Percentiles rank a stretch among this genome's conserved stretches.
These are phyloP conservation scores for Pantelozetes paolii DNA, from an alignment of 2,888 invertebrate species.

Conservation along the genomic window DNA sequence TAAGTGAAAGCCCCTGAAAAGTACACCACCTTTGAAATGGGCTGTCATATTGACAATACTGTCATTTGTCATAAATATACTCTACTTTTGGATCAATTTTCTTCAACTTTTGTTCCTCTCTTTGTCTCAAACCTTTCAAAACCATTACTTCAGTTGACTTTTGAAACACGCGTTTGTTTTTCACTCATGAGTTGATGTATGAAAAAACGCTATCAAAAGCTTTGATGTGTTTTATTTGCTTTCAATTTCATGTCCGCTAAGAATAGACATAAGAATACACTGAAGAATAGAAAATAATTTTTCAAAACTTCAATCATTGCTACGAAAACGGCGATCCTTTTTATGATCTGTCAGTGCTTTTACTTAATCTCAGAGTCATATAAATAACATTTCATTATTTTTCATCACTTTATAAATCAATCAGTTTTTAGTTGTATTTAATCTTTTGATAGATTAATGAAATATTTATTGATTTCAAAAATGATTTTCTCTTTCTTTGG, in stretches of 20 bases:
- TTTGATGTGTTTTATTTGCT: not conserved
- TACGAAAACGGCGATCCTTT: not conserved
- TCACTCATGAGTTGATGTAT: not conserved
- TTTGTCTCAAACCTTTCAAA: not conserved
- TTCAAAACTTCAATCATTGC: slow-evolving; percentile 15
- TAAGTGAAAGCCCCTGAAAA: not conserved
- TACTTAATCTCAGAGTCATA: not conserved
- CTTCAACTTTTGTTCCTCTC: not conserved
- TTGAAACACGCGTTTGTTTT: no score
- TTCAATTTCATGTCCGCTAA: not conserved
- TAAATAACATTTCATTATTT: not conserved
- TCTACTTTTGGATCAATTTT: not conserved
- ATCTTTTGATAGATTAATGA: not conserved
- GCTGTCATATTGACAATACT: not conserved
- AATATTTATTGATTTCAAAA: no score
- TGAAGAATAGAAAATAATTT: not conserved
- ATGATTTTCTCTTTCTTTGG: no score
- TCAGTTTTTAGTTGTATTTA: not conserved
- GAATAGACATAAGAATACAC: not conserved
- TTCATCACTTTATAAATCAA: not conserved
- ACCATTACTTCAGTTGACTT: no score
- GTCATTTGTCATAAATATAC: slow-evolving; percentile 6
- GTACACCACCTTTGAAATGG: not conserved
- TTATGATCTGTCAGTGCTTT: not conserved
- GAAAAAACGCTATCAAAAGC: not conserved